These are phyloP conservation scores for Oncorhynchus nerka DNA, from an alignment of 2,113 vertebrate genomes.

Conservation along the genomic window DNA sequence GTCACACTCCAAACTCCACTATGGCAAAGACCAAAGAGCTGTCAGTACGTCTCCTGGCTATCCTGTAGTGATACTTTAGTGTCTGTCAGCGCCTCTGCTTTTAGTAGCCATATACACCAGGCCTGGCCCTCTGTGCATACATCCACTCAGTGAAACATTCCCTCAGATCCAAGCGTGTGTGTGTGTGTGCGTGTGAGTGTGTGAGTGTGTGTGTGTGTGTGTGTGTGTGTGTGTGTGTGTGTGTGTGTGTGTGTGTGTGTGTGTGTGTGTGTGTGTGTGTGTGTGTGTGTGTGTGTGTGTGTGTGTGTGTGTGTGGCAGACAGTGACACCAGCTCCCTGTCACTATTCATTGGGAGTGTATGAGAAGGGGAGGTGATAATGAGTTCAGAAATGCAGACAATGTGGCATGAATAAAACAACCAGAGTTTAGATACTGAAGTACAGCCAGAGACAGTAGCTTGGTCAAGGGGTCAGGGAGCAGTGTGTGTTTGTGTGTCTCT, in stretches of 20 bases:
- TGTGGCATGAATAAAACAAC: conserved; percentile 14
- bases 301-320: background rate
- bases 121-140: conserved; percentile 5
- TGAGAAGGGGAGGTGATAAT: conserved; percentile 1
- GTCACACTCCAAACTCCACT: too few relatives aligned
- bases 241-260: background rate
- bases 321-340: conserved; percentile 12
- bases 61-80: too few relatives aligned
- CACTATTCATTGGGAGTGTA: conserved; percentile 11
- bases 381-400: conserved; percentile 4
- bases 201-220: background rate
- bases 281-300: background rate
- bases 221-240: background rate
- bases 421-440: background rate
- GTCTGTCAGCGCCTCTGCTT: too few relatives aligned
- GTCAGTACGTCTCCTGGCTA: too few relatives aligned
- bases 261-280: background rate
- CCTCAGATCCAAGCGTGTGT: background rate
- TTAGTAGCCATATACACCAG: too few relatives aligned
- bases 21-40: too few relatives aligned
- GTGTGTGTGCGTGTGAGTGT: background rate
- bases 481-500: background rate
- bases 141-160: background rate
- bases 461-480: background rate
- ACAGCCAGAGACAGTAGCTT: background rate